phyloP scores from a whole-genome alignment of 2,113 vertebrate genomes.

The Hydrochoerus hydrochaeris region DNA sequence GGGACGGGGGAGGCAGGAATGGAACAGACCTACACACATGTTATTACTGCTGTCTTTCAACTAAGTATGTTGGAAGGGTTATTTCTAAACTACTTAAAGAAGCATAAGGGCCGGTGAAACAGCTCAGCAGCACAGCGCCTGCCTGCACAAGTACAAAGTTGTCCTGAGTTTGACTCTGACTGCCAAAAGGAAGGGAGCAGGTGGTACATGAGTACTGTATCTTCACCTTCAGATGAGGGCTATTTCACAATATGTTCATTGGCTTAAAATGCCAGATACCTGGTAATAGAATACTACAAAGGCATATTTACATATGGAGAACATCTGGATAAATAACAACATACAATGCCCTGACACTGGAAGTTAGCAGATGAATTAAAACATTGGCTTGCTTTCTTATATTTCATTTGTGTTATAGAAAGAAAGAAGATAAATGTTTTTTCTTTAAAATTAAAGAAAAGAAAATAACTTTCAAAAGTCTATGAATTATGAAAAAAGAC shows the following conservation, averaged over 20 bases:
- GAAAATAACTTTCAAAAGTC: neutral
- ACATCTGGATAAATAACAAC: conserved; percentile 16
- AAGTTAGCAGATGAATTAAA: conserved; percentile 45
- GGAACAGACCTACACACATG: neutral
- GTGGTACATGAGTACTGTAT: neutral
- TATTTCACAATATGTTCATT: conserved; percentile 36
- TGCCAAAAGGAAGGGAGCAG: too few relatives aligned
- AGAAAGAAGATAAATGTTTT: conserved; percentile 29
- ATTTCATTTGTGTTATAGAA: neutral
- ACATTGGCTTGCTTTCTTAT: neutral
- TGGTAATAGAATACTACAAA: conserved; percentile 30
- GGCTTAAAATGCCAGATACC: conserved; percentile 29
- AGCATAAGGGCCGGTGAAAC: neutral
- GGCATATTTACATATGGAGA: neutral
- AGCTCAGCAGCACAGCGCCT: too few relatives aligned
- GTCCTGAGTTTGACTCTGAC: too few relatives aligned
- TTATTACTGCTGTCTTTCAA: neutral
- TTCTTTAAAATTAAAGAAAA: neutral
- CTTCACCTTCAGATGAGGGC: conserved; percentile 19
- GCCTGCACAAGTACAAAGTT: too few relatives aligned
- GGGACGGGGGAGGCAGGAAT: too few relatives aligned
- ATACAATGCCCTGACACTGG: neutral
- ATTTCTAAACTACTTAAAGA: conserved; percentile 10
- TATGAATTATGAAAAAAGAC: neutral
- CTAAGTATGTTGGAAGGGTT: neutral